Percentiles rank a stretch among this genome's conserved stretches.
Conservation (phyloP, 30 jellyfish, hydroid and myxozoan genomes). For the Aurelia aurita complex sp. Pacific region DNA sequence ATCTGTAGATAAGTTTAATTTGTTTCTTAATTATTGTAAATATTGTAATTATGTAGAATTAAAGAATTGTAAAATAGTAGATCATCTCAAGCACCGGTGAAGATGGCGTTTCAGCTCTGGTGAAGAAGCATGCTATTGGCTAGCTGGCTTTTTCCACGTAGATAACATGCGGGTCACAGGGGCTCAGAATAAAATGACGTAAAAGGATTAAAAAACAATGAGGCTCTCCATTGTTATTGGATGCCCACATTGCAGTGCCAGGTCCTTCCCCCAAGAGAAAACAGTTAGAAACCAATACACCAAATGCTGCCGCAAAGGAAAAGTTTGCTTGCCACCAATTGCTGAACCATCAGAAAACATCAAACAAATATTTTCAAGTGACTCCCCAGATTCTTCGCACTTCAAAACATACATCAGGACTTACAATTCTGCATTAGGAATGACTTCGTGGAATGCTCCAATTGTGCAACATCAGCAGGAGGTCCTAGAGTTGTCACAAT, state of each 20-base stretch:
- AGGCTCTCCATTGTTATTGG: too few relatives aligned
- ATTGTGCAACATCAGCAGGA: neutral
- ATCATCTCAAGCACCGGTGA: too few relatives aligned
- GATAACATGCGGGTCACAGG: too few relatives aligned
- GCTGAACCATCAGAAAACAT: neutral
- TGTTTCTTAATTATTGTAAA: too few relatives aligned
- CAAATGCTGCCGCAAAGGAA: neutral
- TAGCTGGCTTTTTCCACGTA: too few relatives aligned
- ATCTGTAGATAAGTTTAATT: too few relatives aligned
- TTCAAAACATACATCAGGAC: neutral
- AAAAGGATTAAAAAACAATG: too few relatives aligned
- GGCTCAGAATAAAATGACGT: too few relatives aligned
- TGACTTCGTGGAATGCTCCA: conserved; percentile 1
- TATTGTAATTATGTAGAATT: too few relatives aligned
- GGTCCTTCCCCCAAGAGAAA: neutral
- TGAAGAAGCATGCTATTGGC: too few relatives aligned
- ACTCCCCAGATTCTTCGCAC: neutral
- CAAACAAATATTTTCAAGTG: neutral
- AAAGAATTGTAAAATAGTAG: too few relatives aligned
- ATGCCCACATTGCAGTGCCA: neutral
- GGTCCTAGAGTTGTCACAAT: neutral
- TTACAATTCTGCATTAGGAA: neutral
- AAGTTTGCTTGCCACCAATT: neutral
- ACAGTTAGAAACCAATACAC: neutral
- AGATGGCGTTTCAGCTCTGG: too few relatives aligned